Evolutionary conservation across 2,797 vertebrate genomes (phyloP), one percentile per base, ranked within the genome.

Genomic region (Craterocephalus amniculus): DNA sequence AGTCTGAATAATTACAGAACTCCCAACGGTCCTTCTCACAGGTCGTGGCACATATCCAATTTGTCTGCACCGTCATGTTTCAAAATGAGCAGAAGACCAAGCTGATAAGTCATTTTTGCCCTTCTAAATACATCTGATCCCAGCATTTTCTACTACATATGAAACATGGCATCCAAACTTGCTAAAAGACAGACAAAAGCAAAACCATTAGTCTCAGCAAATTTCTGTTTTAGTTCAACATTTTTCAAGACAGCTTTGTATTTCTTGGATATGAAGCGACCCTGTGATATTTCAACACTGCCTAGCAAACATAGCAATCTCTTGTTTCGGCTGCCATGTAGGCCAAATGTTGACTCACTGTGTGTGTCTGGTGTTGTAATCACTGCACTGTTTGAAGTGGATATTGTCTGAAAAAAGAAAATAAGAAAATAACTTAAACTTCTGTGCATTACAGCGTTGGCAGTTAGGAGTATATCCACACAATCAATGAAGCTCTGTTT

Each of bases 11-110:
- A 88, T 84, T 82, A 83, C 31, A 38, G 58, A 67, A 49, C 80
- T 78, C 63, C 43, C 72, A 56, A 10, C 63, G 63, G 86, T 74
- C 77, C 67, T 75, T 27, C 67, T 6, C 51, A 54, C 85, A 89
- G 85, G 87, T 85, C 70, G 66, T n/a, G 79, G 67, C 86, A 79
- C 76, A 84, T 81, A 58, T 63, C 69, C 74, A 67, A 76, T 87
- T 74, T 78, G 80, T 86, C 69, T 62, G 31, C 58, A 48, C 18
- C 5, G 61, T 45, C 74, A 82, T 58, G 57, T 69, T 83, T 76
- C 24, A 52, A 55, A 84, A 58, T 16, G 35, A 55, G 55, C 38
- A 64, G 18, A 67, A 49, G 60, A 70, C 36, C 43, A 72, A 63
- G 69, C 31, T 12, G 32, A 76, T 35, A 67, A 38, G 58, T 76